Conservation (phyloP, 2,888 invertebrate genomes). For the Drosophila cyrtoloma region DNA sequence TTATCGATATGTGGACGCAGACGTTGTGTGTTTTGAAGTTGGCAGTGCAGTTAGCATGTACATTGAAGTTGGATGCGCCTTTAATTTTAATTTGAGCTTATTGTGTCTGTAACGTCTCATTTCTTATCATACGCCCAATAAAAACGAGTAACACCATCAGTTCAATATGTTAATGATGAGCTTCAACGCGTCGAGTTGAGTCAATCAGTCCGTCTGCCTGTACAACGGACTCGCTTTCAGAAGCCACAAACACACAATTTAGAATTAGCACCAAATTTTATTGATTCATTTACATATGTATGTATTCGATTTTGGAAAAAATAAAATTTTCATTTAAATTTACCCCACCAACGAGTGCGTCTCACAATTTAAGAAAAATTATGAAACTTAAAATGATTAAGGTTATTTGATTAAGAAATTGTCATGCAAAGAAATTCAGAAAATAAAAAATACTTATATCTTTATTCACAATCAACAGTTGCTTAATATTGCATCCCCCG, state of each 20-base stretch:
- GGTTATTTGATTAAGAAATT: neutral
- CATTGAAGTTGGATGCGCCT: neutral
- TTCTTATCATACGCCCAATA: neutral
- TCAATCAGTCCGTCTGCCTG: neutral
- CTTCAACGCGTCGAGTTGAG: neutral
- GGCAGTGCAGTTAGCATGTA: neutral
- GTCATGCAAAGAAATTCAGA: neutral
- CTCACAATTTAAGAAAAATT: neutral
- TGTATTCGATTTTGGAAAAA: neutral
- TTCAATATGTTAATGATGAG: neutral
- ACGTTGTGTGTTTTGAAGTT: neutral
- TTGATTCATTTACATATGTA: neutral
- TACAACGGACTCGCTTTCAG: neutral
- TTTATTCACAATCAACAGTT: conserved; percentile 43
- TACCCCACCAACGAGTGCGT: neutral
- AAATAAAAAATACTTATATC: conserved; percentile 23
- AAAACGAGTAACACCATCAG: neutral
- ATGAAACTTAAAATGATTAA: neutral
- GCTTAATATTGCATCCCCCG: conserved; percentile 4
- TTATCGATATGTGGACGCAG: neutral
- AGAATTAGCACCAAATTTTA: neutral
- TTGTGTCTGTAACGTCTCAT: neutral
- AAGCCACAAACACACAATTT: neutral
- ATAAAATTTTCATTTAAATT: neutral
- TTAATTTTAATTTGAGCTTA: neutral